Base-by-base conservation (phyloP, 1,140 invertebrate genomes). In the Trialeurodes vaporariorum region DNA sequence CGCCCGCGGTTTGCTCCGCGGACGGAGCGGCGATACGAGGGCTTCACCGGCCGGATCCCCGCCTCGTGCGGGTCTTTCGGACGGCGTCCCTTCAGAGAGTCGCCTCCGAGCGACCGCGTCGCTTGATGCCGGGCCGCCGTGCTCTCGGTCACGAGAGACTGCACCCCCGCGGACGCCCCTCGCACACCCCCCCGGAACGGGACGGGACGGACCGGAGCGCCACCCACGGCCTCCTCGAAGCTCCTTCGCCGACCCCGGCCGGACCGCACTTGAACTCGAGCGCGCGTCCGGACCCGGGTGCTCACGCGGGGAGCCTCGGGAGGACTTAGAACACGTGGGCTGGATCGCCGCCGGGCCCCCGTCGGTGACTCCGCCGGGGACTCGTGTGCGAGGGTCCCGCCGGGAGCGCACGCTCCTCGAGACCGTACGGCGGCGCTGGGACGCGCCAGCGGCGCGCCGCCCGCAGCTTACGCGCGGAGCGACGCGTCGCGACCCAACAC, bases 231-330 rank as follows among this genome's bases (percentile, higher is more conserved):
- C 49, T 12, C 12, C 63, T 11, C 24, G 23, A 24, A 9, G 23
- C 24, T 11, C 27, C 27, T 22, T 11, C 22, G 24, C 27, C 27
- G 11, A 27, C 27, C 21, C 13, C 12, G 9, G 58, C 9, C 9
- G 21, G 9, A 25, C 27, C 24, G 27, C 17, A 17, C 11, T 13
- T 34, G 24, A 11, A 25, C 65, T 11, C 65, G 40, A n/a, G 34
- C 65, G 12, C 17, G 23, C 21, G 25, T 25, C 26, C 66, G 21
- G 25, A 21, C 21, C 22, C 73, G 75, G 72, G 76, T 78, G 76
- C 75, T 75, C 75, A 78, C 75, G 76, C 79, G 77, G 79, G 76
- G 79, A 79, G 74, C 78, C 79, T 80, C 78, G 75, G 75, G 76
- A 71, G 74, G 77, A 21, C 11, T 5, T 59, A 22, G 58, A 9